Base-by-base conservation (phyloP, 2,113 vertebrate genomes). In the Pitta sordida region DNA sequence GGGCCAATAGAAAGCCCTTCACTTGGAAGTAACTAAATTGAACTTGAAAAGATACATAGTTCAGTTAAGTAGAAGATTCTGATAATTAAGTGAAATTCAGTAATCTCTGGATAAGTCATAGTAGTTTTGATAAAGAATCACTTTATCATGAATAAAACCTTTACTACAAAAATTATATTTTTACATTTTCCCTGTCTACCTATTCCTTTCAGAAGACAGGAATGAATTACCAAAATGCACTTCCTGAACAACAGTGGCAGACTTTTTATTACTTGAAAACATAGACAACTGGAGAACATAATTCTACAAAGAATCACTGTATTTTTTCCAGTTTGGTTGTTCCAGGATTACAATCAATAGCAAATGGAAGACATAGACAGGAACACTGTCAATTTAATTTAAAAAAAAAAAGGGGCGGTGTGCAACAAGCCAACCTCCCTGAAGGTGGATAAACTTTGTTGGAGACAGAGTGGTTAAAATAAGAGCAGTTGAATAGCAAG, bases 381-480 rank as follows among this genome's bases (percentile, higher is more conserved):
- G 15, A 78, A 70, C 15, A 5, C 1, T 26, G 20, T 5, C 27
- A 52, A 64, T 19, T n/a, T 4, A 15, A 58, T 22, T 11, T 10
- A 7, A 13, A 4, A 15, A 1, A 10, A 30, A 43, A 59, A 44
- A 30, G 11, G 4, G 3, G 12, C 10, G 4, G 11, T 9, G 2
- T 2, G 11, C 14, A 75, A 16, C 5, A 81, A 81, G 46, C 8
- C 39, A 39, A 81, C 37, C 32, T 79, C 81, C 24, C 34, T 56
- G 16, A 67, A 60, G 4, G 11, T 13, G 10, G 13, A 22, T 56
- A 52, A 70, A 70, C n/a, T 51, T 59, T n/a, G 4, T 19, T 59
- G 44, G 46, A 84, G 12, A 39, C 23, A 82, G 63, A 80, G 46
- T 1, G 0, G 19, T 77, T 53, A 68, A 69, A 49, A 10, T 9